phyloP scores from a whole-genome alignment of 2,797 vertebrate species.

The Anguilla marmorata region DNA sequence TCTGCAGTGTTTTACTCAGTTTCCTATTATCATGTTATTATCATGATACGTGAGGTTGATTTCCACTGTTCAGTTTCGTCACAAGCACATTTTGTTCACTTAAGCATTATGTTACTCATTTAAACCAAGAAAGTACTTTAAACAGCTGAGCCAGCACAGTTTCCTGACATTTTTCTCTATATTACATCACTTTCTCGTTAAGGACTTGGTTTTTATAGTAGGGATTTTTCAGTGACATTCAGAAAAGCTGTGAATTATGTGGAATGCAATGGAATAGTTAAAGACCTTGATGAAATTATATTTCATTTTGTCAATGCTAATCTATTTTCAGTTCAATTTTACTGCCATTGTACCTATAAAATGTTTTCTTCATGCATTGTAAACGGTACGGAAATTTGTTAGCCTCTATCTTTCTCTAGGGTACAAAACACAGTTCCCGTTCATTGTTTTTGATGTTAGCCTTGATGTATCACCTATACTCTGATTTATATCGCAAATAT shows the following conservation, averaged over 20 bases:
- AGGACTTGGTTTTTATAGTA: not conserved
- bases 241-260: not conserved
- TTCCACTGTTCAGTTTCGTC: not conserved
- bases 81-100: not conserved
- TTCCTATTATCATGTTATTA: not conserved
- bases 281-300: not conserved
- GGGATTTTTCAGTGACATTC: not conserved
- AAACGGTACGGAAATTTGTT: not conserved
- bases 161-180: not conserved
- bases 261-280: not conserved
- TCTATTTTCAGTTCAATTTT: conserved; percentile 3
- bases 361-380: not conserved
- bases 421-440: not conserved
- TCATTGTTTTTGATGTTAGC: not conserved
- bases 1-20: not conserved
- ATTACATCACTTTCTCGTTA: not conserved
- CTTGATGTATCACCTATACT: not conserved
- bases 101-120: not conserved
- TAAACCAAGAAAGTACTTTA: not conserved
- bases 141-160: not conserved
- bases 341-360: not conserved
- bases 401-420: not conserved
- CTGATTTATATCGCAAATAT: not conserved
- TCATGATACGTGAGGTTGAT: not conserved
- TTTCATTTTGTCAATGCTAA: not conserved